Evolutionary conservation across 2,113 vertebrate genomes (phyloP).

Genomic region (Danionella cerebrum): DNA sequence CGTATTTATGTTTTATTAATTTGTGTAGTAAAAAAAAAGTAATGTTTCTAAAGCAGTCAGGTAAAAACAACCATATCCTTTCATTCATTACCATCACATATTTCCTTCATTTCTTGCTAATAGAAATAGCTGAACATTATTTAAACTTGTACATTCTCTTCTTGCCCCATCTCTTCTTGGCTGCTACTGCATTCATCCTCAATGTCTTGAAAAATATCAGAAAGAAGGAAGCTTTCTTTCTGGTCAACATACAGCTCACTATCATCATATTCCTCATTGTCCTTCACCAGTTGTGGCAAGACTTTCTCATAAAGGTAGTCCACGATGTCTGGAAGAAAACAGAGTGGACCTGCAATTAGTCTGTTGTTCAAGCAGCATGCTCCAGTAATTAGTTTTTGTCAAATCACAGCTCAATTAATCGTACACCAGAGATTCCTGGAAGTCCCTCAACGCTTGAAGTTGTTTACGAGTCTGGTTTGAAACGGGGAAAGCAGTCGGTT

Average conservation of each 20-base stretch:
- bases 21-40: too few species aligned
- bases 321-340: conserved; percentile 49
- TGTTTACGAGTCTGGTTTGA: background rate
- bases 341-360: background rate
- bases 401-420: background rate
- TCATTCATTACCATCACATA: too few species aligned
- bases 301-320: conserved; percentile 45
- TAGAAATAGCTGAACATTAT: too few species aligned
- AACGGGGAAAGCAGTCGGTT: background rate
- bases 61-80: too few species aligned
- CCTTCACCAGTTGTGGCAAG: conserved; percentile 36
- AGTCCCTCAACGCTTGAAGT: background rate
- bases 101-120: too few species aligned
- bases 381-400: background rate
- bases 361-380: background rate
- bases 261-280: background rate
- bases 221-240: conserved; percentile 31
- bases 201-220: conserved; percentile 39
- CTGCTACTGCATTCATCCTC: conserved; percentile 23
- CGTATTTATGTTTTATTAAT: too few species aligned
- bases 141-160: too few species aligned
- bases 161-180: background rate
- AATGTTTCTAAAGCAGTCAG: too few species aligned
- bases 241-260: background rate
- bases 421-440: background rate